phyloP scores from a whole-genome alignment of 2,888 invertebrate species.

The Incurvaria masculella region DNA sequence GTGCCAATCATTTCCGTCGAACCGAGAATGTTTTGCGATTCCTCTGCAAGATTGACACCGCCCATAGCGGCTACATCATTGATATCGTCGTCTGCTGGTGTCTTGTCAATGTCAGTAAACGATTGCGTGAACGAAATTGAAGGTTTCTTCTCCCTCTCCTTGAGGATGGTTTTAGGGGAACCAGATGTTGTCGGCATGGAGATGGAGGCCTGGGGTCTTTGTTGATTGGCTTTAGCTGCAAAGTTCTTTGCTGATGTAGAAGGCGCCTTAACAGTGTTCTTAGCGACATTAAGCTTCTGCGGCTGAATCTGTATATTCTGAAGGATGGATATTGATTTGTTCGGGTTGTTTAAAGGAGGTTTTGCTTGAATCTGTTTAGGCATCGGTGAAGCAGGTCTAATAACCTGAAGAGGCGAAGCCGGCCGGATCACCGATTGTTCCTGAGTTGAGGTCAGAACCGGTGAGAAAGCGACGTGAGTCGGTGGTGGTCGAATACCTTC shows the following conservation, averaged over 20 bases:
- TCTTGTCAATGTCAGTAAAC: conserved; percentile 50
- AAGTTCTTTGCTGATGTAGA: conserved; percentile 22
- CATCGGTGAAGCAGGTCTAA: not conserved
- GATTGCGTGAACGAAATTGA: conserved; percentile 8
- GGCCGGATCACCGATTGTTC: not conserved
- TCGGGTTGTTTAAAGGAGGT: not conserved
- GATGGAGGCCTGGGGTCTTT: conserved; percentile 15
- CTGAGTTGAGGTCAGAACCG: conserved; percentile 22
- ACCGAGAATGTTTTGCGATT: conserved; percentile 90
- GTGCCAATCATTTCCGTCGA: conserved; percentile 87
- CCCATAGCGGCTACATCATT: conserved; percentile 99
- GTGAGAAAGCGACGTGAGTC: conserved; percentile 41
- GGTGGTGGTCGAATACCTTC: conserved; percentile 94
- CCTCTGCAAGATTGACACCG: conserved; percentile 95
- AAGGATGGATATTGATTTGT: conserved; percentile 22
- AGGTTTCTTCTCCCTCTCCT: conserved; percentile 75
- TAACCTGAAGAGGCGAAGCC: not conserved
- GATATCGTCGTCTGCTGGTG: conserved; percentile 89
- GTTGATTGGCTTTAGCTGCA: conserved; percentile 11
- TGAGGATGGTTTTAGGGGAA: conserved; percentile 60
- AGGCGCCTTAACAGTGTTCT: conserved; percentile 11
- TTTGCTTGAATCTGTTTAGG: not conserved
- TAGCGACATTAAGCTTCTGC: conserved; percentile 33
- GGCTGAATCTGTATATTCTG: conserved; percentile 45
- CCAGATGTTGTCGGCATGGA: conserved; percentile 36